Conservation (phyloP, 2,113 vertebrate genomes). For the Ptyas mucosa region DNA sequence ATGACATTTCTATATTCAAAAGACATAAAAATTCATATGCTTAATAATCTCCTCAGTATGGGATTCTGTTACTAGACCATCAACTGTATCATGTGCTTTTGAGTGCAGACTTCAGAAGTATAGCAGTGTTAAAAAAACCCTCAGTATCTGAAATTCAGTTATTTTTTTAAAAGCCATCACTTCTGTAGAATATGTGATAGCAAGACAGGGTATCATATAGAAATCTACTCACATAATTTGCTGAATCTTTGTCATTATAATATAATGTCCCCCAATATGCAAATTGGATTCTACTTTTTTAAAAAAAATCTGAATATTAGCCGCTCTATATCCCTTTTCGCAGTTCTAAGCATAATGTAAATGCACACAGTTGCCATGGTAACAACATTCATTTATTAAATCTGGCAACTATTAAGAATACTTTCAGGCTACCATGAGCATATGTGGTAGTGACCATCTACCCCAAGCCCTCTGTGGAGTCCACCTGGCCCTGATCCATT, state of each 20-base stretch:
- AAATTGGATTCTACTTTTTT: not conserved
- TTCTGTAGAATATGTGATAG: not conserved
- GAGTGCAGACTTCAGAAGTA: not conserved
- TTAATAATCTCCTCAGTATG: not conserved
- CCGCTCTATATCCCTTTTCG: not conserved
- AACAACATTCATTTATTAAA: slow-evolving; percentile 13
- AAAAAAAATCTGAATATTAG: not conserved
- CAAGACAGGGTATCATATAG: not conserved
- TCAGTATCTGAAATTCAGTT: not conserved
- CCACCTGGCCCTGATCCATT: not conserved
- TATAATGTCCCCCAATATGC: not conserved
- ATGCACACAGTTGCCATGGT: not conserved
- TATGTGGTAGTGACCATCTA: not conserved
- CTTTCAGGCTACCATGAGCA: not conserved
- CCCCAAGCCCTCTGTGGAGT: not conserved
- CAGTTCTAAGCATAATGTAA: not conserved
- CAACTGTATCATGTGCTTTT: not conserved
- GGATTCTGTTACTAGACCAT: not conserved
- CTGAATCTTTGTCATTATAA: not conserved
- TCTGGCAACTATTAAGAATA: not conserved
- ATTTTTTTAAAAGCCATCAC: not conserved
- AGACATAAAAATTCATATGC: not conserved
- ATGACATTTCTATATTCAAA: too few species aligned
- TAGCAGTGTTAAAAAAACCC: not conserved
- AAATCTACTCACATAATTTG: not conserved